phyloP scores from a whole-genome alignment of 2,113 vertebrate genomes.

The Lichenostomus cassidix region DNA sequence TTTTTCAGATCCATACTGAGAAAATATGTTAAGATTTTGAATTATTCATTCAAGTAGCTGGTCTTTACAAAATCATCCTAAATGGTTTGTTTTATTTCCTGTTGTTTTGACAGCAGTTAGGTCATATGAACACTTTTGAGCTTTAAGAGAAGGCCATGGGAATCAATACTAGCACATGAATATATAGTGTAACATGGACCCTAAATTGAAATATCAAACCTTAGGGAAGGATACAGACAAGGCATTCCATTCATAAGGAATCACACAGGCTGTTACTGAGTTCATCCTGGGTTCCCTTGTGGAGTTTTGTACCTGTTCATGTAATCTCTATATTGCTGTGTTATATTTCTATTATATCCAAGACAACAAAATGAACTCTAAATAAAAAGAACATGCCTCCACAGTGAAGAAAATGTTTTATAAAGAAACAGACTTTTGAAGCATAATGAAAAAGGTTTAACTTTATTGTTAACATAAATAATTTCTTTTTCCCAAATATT shows the following conservation, averaged over 20 bases:
- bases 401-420: not conserved
- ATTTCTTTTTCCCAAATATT: not conserved
- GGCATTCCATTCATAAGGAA: not conserved
- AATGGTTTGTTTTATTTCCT: not conserved
- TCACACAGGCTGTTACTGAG: not conserved
- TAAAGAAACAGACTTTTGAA: not conserved
- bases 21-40: not conserved
- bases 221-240: not conserved
- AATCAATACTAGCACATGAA: not conserved
- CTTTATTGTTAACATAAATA: not conserved
- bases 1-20: not conserved
- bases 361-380: not conserved
- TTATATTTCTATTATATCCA: not conserved
- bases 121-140: not conserved
- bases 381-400: not conserved
- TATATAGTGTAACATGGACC: not conserved
- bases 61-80: not conserved
- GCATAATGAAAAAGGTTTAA: fast-evolving
- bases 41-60: not conserved
- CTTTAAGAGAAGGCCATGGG: not conserved
- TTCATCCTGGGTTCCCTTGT: not conserved
- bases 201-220: not conserved
- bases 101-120: not conserved
- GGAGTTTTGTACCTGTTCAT: not conserved
- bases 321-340: not conserved